Conservation (phyloP, 53 echinoderm and acorn worm species). For the Holothuria leucospilota region DNA sequence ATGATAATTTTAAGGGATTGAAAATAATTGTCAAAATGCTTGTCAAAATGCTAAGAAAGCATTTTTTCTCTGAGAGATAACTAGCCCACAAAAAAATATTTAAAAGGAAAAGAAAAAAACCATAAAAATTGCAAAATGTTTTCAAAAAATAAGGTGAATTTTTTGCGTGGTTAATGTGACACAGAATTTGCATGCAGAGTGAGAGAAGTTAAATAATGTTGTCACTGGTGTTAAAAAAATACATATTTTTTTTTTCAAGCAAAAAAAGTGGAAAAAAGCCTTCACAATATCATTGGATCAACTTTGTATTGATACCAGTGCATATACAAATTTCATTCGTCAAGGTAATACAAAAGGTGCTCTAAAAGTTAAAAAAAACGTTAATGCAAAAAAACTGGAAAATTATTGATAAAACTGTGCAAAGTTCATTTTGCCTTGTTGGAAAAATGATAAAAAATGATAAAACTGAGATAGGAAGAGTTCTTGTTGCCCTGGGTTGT, state of each 20-base stretch:
- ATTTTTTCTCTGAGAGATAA: slow-evolving; percentile 43
- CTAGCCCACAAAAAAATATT: slow-evolving; percentile 41
- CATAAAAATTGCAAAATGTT: slow-evolving; percentile 52
- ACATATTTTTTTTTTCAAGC: too few relatives aligned
- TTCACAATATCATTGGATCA: too few relatives aligned
- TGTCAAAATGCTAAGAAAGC: slow-evolving; percentile 23
- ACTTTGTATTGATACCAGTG: not conserved
- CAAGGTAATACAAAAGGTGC: slow-evolving; percentile 36
- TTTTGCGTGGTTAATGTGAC: too few relatives aligned
- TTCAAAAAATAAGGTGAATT: slow-evolving; percentile 5
- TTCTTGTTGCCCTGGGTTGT: too few relatives aligned
- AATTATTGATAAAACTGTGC: slow-evolving; percentile 27
- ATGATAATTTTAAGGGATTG: slow-evolving; percentile 6
- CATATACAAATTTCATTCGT: not conserved
- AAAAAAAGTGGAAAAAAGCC: too few relatives aligned
- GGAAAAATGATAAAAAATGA: too few relatives aligned
- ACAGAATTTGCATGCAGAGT: too few relatives aligned
- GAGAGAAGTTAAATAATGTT: too few relatives aligned
- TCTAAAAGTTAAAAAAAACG: slow-evolving; percentile 20
- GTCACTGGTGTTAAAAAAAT: too few relatives aligned
- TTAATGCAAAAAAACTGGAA: slow-evolving; percentile 29
- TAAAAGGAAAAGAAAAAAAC: slow-evolving; percentile 23
- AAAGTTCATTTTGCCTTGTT: slow-evolving; percentile 1
- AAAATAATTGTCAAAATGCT: slow-evolving; percentile 37
- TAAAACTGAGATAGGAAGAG: too few relatives aligned